Conservation (phyloP, 2,113 vertebrate genomes). For the Taxidea taxus region DNA sequence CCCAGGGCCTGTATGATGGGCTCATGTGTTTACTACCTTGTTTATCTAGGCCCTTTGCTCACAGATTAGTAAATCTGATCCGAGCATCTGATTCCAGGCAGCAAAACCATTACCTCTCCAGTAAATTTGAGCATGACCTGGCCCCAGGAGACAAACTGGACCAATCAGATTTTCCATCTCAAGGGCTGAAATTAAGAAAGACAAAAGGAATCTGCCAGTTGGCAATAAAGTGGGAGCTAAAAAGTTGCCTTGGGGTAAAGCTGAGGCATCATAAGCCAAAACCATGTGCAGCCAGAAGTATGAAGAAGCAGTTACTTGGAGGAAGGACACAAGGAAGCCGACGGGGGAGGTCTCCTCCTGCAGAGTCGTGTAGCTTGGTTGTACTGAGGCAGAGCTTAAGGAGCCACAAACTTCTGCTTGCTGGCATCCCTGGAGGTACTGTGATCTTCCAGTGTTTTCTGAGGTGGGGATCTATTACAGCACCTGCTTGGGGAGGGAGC, state of each 20-base stretch:
- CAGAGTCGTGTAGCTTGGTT: neutral
- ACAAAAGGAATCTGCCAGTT: conserved; percentile 47
- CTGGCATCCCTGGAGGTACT: neutral
- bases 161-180: conserved; percentile 52
- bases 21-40: neutral
- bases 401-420: neutral
- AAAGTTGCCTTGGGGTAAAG: conserved; percentile 43
- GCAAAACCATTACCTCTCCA: neutral
- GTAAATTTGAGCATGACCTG: conserved; percentile 55
- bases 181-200: conserved; percentile 46
- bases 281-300: neutral
- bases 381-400: neutral
- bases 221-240: conserved; percentile 29
- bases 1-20: neutral
- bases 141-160: conserved; percentile 2
- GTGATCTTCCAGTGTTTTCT: neutral
- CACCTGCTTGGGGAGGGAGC: neutral
- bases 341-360: neutral
- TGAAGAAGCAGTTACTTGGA: conserved; percentile 12
- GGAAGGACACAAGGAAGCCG: neutral
- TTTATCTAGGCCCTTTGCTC: neutral
- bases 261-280: conserved; percentile 5
- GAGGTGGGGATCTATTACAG: neutral
- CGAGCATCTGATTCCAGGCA: neutral
- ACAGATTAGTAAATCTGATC: conserved; percentile 21